Conservation (phyloP, 2,888 invertebrate species). For the Noctua comes region DNA sequence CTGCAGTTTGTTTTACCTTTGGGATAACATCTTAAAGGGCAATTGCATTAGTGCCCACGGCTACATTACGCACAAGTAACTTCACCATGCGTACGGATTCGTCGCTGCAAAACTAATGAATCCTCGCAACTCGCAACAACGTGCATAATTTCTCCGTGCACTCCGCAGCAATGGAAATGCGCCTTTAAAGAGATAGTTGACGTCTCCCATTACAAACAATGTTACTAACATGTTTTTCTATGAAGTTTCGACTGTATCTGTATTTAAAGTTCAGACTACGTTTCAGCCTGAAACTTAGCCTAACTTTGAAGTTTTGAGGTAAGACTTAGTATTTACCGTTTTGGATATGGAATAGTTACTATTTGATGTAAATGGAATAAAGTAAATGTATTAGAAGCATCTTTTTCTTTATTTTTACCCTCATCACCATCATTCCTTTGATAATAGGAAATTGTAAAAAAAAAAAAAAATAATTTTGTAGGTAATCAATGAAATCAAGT, state of each 20-base stretch:
- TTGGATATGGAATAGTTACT: conserved; percentile 82
- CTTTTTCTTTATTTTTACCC: conserved; percentile 46
- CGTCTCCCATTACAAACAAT: conserved; percentile 17
- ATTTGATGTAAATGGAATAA: conserved; percentile 85
- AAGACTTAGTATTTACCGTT: conserved; percentile 77
- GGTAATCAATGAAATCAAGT: too few relatives aligned
- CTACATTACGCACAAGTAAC: not conserved
- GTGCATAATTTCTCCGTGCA: not conserved
- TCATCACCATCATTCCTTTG: not conserved
- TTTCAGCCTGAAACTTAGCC: conserved; percentile 46
- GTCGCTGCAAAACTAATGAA: not conserved
- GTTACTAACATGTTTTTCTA: conserved; percentile 38
- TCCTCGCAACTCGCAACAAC: not conserved
- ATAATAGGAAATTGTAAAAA: too few relatives aligned
- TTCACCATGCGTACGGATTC: not conserved
- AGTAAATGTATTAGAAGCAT: conserved; percentile 83
- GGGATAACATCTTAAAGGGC: not conserved
- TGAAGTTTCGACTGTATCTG: conserved; percentile 49
- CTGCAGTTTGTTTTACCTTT: not conserved
- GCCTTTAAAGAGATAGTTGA: not conserved
- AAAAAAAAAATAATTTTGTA: too few relatives aligned
- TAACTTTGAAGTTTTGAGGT: conserved; percentile 57
- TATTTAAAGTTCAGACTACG: conserved; percentile 52
- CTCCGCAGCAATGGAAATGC: not conserved
- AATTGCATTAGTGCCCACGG: not conserved